Evolutionary conservation across 2,888 invertebrate genomes (phyloP).

Genomic region (Epirrhoe alternata): DNA sequence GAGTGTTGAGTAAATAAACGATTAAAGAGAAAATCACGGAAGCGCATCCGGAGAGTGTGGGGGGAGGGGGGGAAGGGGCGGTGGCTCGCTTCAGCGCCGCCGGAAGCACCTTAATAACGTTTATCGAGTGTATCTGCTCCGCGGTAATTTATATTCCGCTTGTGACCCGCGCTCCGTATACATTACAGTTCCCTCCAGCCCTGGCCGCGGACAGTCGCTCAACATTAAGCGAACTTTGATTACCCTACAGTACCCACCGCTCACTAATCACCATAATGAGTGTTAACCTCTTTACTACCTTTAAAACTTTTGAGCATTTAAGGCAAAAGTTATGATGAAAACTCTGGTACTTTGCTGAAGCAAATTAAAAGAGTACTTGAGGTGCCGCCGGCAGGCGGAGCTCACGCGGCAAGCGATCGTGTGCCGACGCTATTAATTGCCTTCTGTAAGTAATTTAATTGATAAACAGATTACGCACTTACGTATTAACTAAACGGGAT

Average conservation of each 20-base stretch:
- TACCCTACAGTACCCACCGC: background rate
- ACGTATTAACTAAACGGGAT: no score
- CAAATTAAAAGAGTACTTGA: constrained; percentile 1
- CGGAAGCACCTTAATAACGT: constrained; percentile 13
- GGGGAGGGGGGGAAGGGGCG: background rate
- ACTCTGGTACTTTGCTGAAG: background rate
- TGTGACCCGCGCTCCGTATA: constrained; percentile 7
- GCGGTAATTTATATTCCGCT: constrained; percentile 15
- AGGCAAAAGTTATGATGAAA: background rate
- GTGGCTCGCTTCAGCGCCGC: background rate
- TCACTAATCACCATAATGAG: background rate
- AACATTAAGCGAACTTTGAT: background rate
- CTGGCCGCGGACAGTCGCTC: background rate
- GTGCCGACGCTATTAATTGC: constrained; percentile 9
- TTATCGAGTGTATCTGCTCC: constrained; percentile 20
- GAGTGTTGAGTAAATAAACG: background rate
- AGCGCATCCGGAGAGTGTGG: background rate
- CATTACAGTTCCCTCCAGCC: background rate
- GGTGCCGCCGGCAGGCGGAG: background rate
- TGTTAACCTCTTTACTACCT: background rate
- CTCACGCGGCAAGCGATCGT: constrained; percentile 26
- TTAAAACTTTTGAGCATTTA: background rate
- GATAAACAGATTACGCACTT: constrained; percentile 20
- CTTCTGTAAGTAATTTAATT: constrained; percentile 21
- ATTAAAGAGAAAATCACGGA: background rate